Conservation (phyloP, 2,888 invertebrate species). For the Cantharis lateralis region DNA sequence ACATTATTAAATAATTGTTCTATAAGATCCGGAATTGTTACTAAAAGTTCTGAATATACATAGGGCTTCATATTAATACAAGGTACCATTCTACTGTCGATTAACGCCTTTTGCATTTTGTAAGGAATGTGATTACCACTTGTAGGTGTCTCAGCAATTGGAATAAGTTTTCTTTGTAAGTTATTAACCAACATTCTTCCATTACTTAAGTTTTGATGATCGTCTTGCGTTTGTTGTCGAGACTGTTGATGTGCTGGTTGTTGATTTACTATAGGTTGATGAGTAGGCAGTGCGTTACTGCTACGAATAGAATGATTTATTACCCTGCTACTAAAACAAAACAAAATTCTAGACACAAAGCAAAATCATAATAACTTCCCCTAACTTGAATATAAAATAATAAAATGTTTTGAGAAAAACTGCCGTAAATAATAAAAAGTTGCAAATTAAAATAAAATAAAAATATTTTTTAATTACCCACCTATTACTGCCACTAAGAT, state of each 20-base stretch:
- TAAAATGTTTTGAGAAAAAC: not conserved
- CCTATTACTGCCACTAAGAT: constrained; percentile 34
- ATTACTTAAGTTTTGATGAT: constrained; percentile 44
- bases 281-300: constrained; percentile 14
- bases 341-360: constrained; percentile 5
- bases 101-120: constrained; percentile 79
- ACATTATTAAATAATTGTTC: constrained; percentile 80
- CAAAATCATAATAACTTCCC: not conserved
- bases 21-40: constrained; percentile 81
- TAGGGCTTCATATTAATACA: constrained; percentile 88
- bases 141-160: constrained; percentile 71
- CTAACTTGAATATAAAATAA: not conserved
- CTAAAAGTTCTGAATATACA: constrained; percentile 78
- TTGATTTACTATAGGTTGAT: constrained; percentile 43
- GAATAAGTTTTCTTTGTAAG: constrained; percentile 66
- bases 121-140: constrained; percentile 73
- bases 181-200: constrained; percentile 50
- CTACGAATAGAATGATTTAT: constrained; percentile 12
- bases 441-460: not conserved
- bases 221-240: constrained; percentile 47
- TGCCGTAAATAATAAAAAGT: not conserved
- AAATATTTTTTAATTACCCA: not conserved
- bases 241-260: constrained; percentile 55
- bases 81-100: constrained; percentile 80
- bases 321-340: constrained; percentile 2